phyloP scores from a whole-genome alignment of 2,888 invertebrate genomes.

The Drosophila paracracens region DNA sequence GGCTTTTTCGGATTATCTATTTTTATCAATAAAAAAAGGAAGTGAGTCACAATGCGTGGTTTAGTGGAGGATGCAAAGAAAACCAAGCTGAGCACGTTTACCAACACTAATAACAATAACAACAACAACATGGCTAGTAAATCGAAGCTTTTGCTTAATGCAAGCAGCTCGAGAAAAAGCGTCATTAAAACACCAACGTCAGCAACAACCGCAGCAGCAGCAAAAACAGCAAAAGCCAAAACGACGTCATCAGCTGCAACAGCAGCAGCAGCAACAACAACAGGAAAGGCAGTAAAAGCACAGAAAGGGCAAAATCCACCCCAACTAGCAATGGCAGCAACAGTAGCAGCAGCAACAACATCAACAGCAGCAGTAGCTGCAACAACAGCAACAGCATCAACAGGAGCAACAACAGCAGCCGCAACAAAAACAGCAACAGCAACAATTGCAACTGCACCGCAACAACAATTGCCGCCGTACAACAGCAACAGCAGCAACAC shows the following conservation, averaged over 20 bases:
- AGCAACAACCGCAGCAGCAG: constrained; percentile 35
- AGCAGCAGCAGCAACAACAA: constrained; percentile 36
- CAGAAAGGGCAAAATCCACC: constrained; percentile 71
- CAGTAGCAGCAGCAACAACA: constrained; percentile 33
- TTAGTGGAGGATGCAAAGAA: constrained; percentile 83
- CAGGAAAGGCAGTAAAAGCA: constrained; percentile 46
- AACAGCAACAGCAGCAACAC: constrained; percentile 79
- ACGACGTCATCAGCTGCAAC: constrained; percentile 51
- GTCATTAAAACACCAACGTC: constrained; percentile 52
- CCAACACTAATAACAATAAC: constrained; percentile 66
- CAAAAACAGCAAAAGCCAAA: constrained; percentile 60
- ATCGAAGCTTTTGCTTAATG: constrained; percentile 55
- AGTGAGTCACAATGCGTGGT: constrained; percentile 79
- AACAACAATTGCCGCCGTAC: constrained; percentile 56
- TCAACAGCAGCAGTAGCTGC: constrained; percentile 22
- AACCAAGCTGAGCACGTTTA: constrained; percentile 73
- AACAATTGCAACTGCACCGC: constrained; percentile 5
- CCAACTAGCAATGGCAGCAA: constrained; percentile 39
- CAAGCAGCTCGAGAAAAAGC: constrained; percentile 66
- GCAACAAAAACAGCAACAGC: constrained; percentile 26
- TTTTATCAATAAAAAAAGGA: constrained; percentile 46
- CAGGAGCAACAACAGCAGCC: constrained; percentile 46
- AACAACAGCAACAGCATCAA: constrained; percentile 21
- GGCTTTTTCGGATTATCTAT: constrained; percentile 47
- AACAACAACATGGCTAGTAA: constrained; percentile 45